Base-by-base conservation (phyloP, 1,140 invertebrate genomes). In the Thrips palmi region DNA sequence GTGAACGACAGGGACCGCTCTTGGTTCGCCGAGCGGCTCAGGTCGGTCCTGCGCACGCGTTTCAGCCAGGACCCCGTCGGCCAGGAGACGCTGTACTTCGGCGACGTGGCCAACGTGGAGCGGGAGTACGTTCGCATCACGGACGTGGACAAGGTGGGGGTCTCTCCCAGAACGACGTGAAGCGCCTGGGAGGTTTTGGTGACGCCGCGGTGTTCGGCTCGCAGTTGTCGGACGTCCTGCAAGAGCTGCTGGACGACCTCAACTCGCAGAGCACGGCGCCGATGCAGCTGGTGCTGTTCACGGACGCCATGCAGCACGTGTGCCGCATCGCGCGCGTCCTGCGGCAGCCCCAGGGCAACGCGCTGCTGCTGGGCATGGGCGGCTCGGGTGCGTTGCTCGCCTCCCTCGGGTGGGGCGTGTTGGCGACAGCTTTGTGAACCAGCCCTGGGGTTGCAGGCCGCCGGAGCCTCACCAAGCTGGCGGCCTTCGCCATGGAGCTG, bases 271-370 rank as follows among this genome's bases (percentile, higher is more conserved):
- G 65, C 28, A 75, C 71, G 35, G 63, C 68, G 18, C 71, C 71
- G 0, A 72, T 80, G 69, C 70, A 71, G 35, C 54, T 80, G 21
- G 73, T 79, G 1, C 56, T 78, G 21, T 79, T 79, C 49, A 52
- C 67, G 45, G 73, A 77, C 51, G 74, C 72, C 4, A 65, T 79
- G 33, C 60, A 62, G 46, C 75, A 79, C 47, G 53, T 79, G 23
- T 74, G 67, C 30, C 54, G 74, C 27, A 74, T 78, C 22, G 61
- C 63, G 29, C 56, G 76, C 7, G 64, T 78, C 15, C 58, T 79
- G 2, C 59, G 67, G 31, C 72, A 74, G 47, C 60, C 68, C 3
- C 54, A 63, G 39, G 68, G 69, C 23, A 69, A 70, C 47, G 67
- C 59, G 8, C 44, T 72, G 3, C 47, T 73, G 12, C 44, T 71